Percentiles rank a stretch among this genome's conserved stretches.
These are phyloP conservation scores for Ametastegia equiseti DNA, from an alignment of 2,888 invertebrate genomes.

Conservation along the genomic window DNA sequence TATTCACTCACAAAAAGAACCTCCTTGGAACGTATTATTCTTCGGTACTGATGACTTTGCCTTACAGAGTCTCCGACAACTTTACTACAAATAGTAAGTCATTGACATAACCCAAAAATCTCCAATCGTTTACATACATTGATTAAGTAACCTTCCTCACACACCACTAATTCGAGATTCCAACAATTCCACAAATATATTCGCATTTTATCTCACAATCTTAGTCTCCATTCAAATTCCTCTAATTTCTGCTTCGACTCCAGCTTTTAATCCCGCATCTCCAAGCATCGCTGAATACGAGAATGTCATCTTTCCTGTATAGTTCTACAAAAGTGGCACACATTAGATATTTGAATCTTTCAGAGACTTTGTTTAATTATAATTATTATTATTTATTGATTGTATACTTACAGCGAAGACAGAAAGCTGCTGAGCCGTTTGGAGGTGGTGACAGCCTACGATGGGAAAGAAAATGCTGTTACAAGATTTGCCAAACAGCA, in stretches of 20 bases:
- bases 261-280: no score
- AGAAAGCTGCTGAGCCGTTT: constrained; percentile 78
- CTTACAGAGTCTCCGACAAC: constrained; percentile 83
- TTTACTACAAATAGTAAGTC: constrained; percentile 83
- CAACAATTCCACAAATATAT: no score
- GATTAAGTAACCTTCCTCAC: background rate
- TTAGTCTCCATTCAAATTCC: no score
- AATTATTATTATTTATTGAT: background rate
- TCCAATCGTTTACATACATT: background rate
- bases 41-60: constrained; percentile 93
- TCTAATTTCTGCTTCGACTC: no score
- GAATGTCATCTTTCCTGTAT: no score
- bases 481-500: constrained; percentile 82
- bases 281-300: no score
- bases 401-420: constrained; percentile 75
- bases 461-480: constrained; percentile 81
- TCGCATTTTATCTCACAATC: no score
- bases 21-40: constrained; percentile 84
- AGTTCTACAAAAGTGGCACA: no score
- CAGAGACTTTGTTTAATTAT: constrained; percentile 25
- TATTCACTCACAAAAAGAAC: constrained; percentile 56
- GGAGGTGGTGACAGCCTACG: constrained; percentile 85
- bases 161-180: constrained; percentile 13
- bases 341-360: background rate
- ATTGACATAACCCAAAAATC: constrained; percentile 38